Conservation (phyloP, 2,797 vertebrate species). For the Triplophysa yarkandensis region DNA sequence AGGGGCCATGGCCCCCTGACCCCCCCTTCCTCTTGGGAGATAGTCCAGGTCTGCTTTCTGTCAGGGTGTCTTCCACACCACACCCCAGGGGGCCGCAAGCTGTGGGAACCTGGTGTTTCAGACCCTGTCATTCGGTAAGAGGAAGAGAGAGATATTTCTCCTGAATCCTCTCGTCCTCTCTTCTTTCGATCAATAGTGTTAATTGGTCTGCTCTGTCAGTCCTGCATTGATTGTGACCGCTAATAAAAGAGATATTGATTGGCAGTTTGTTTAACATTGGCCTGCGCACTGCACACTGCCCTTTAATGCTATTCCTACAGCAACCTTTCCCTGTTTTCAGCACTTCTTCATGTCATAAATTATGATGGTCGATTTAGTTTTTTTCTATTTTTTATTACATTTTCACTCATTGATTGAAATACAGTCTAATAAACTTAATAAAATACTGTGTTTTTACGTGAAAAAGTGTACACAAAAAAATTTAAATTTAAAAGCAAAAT, state of each 20-base stretch:
- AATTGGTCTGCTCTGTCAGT: constrained; percentile 86
- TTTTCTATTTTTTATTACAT: constrained; percentile 41
- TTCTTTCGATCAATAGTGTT: constrained; percentile 78
- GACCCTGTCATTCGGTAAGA: constrained; percentile 52
- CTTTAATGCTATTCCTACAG: constrained; percentile 81
- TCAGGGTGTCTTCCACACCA: constrained; percentile 80
- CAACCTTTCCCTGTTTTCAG: constrained; percentile 81
- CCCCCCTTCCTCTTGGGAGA: constrained; percentile 78
- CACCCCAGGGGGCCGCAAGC: constrained; percentile 75
- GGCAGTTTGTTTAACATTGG: constrained; percentile 81
- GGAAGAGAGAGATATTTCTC: constrained; percentile 69
- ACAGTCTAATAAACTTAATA: too few relatives aligned
- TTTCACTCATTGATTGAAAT: constrained; percentile 18
- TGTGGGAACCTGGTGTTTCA: constrained; percentile 88
- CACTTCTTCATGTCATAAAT: constrained; percentile 79
- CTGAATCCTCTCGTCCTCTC: constrained; percentile 65
- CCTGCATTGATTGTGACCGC: constrained; percentile 85
- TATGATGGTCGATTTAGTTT: constrained; percentile 72
- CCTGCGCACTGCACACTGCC: constrained; percentile 74
- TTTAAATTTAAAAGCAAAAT: too few relatives aligned
- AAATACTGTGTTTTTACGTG: too few relatives aligned
- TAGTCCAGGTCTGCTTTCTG: constrained; percentile 88
- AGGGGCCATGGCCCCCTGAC: constrained; percentile 62
- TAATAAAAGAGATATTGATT: constrained; percentile 88
- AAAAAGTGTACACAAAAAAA: too few relatives aligned